Evolutionary conservation across 2,888 invertebrate genomes (phyloP).

Genomic region (Epinotia nisella): DNA sequence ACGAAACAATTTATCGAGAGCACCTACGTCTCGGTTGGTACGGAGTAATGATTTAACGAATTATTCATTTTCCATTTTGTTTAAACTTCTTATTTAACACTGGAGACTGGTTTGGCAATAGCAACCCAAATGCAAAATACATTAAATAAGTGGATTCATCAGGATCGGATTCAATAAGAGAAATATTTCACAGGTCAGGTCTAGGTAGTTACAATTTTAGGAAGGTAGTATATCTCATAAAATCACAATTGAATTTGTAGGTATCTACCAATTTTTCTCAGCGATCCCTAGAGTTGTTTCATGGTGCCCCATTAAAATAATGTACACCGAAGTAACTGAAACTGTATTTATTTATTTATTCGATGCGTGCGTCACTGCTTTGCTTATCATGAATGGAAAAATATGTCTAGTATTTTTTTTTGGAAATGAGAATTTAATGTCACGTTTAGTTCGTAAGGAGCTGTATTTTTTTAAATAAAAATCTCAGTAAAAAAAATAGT

Average conservation of each 20-base stretch:
- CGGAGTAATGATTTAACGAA: not conserved
- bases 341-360: too few relatives aligned
- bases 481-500: too few relatives aligned
- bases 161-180: not conserved
- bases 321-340: too few relatives aligned
- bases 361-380: too few relatives aligned
- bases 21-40: not conserved
- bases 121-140: not conserved
- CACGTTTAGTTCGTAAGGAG: too few relatives aligned
- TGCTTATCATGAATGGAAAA: too few relatives aligned
- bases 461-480: too few relatives aligned
- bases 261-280: too few relatives aligned
- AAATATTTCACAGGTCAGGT: not conserved
- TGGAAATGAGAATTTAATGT: too few relatives aligned
- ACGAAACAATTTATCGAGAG: constrained; percentile 14
- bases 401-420: too few relatives aligned
- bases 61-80: not conserved
- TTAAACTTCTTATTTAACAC: not conserved
- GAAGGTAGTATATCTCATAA: not conserved
- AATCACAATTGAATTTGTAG: not conserved
- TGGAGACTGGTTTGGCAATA: not conserved
- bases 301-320: too few relatives aligned
- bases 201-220: not conserved
- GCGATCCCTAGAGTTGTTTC: too few relatives aligned
- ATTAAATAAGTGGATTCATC: not conserved